Evolutionary conservation across 2,113 vertebrate species (phyloP).

Genomic region (Promerops cafer): DNA sequence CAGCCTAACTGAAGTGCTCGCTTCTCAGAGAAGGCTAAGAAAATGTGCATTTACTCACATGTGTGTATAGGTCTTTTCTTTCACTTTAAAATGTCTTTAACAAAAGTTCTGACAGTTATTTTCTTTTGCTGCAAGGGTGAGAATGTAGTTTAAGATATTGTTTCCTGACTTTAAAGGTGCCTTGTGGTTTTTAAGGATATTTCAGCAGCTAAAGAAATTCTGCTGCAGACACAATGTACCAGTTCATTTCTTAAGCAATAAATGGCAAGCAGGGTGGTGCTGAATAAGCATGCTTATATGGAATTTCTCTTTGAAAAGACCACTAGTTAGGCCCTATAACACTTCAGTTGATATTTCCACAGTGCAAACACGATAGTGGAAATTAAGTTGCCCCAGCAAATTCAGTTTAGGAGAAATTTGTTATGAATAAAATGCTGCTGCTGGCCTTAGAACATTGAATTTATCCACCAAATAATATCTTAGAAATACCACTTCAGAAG

Average conservation of each 20-base stretch:
- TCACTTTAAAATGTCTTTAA: slow-evolving; percentile 58
- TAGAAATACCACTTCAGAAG: slow-evolving; percentile 88
- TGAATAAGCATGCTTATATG: slow-evolving; percentile 82
- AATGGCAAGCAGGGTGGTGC: slow-evolving; percentile 65
- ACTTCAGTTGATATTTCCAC: slow-evolving; percentile 78
- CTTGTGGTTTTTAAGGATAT: slow-evolving; percentile 61
- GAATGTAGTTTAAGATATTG: slow-evolving; percentile 63
- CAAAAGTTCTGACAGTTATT: slow-evolving; percentile 67
- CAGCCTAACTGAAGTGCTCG: slow-evolving; percentile 52
- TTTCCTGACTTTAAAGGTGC: slow-evolving; percentile 61
- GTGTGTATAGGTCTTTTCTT: background rate
- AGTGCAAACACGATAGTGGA: slow-evolving; percentile 80
- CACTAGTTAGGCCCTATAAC: slow-evolving; percentile 76
- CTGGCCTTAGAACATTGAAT: slow-evolving; percentile 89
- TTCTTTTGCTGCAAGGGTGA: slow-evolving; percentile 33
- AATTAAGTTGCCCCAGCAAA: slow-evolving; percentile 95
- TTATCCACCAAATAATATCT: slow-evolving; percentile 94
- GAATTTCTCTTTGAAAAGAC: slow-evolving; percentile 80
- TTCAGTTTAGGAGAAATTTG: slow-evolving; percentile 91
- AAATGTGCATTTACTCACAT: background rate
- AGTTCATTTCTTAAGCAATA: slow-evolving; percentile 78
- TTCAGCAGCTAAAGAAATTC: slow-evolving; percentile 57
- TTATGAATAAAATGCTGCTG: slow-evolving; percentile 85
- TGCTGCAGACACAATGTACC: slow-evolving; percentile 53
- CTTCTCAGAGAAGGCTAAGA: background rate